Conservation (phyloP, 23 tunicate species). For the Ciona savignyi region DNA sequence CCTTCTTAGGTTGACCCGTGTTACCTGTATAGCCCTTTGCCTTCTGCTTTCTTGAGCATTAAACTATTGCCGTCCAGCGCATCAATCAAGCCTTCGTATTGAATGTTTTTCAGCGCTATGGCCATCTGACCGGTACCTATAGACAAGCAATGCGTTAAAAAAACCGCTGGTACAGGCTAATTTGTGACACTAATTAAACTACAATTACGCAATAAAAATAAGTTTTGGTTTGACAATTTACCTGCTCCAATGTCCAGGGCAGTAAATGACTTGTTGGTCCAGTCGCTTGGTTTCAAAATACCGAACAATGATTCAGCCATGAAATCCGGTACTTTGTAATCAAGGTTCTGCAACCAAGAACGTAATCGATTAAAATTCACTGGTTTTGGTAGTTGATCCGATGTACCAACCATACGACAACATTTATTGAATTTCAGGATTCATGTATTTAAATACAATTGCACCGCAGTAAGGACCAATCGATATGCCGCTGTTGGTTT, state of each 20-base stretch:
- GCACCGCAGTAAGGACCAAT: too few species aligned
- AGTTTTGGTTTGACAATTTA: too few species aligned
- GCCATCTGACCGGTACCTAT: conserved; percentile 75
- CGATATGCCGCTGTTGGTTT: too few species aligned
- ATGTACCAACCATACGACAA: neutral
- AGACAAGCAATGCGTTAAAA: too few species aligned
- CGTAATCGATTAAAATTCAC: too few species aligned
- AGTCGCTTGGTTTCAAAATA: conserved; percentile 15
- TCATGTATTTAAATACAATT: neutral
- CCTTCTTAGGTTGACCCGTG: too few species aligned
- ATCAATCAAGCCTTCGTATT: conserved; percentile 31
- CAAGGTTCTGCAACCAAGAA: conserved; percentile 40
- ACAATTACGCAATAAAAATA: too few species aligned
- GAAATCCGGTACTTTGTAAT: conserved; percentile 73
- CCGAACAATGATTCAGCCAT: conserved; percentile 22
- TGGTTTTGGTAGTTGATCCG: neutral
- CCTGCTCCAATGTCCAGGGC: conserved; percentile 66
- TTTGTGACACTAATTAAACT: too few species aligned
- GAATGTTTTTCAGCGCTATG: conserved; percentile 26
- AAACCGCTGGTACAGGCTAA: too few species aligned
- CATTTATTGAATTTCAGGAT: neutral
- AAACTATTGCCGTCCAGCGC: conserved; percentile 49
- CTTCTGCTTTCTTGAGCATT: conserved; percentile 53
- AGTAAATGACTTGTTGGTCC: conserved; percentile 11
- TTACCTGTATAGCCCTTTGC: conserved; percentile 38